Percentiles rank a stretch among this genome's conserved stretches.
phyloP scores from a whole-genome alignment of 2,888 invertebrate genomes.

The Lithophane ornitopus region DNA sequence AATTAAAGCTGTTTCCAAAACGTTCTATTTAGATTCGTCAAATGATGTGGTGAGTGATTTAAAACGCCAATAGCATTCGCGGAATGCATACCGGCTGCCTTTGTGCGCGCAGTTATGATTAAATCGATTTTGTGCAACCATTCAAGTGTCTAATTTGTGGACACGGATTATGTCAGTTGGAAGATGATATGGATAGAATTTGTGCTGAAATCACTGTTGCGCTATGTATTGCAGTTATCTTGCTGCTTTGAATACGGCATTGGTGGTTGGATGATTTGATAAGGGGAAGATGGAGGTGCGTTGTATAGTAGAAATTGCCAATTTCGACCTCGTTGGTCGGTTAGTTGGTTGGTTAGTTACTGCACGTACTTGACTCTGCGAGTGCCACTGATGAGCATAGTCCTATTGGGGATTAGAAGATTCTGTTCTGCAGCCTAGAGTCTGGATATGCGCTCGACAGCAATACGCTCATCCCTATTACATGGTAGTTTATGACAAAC shows the following conservation, averaged over 20 bases:
- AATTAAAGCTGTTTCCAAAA: neutral
- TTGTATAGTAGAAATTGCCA: neutral
- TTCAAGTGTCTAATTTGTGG: slow-evolving; percentile 37
- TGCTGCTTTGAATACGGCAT: neutral
- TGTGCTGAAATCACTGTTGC: neutral
- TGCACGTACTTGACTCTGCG: no score
- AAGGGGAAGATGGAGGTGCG: no score
- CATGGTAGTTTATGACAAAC: neutral
- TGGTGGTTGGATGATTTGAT: neutral
- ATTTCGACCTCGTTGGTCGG: neutral
- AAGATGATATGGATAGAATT: slow-evolving; percentile 13
- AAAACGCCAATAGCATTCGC: slow-evolving; percentile 8
- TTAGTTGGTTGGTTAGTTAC: no score
- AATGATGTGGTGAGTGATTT: neutral
- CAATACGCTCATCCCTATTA: neutral
- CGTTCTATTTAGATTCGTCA: neutral
- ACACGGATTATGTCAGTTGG: slow-evolving; percentile 15
- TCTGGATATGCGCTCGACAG: neutral
- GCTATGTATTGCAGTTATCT: slow-evolving; percentile 3
- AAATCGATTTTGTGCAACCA: slow-evolving; percentile 46
- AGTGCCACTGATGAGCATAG: neutral
- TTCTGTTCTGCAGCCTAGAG: neutral
- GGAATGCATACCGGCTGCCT: slow-evolving; percentile 18
- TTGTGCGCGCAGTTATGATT: slow-evolving; percentile 26
- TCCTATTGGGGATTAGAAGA: neutral